Evolutionary conservation across 2,888 invertebrate species (phyloP), one percentile per base, ranked within the genome.

Genomic region (Schizotus pectinicornis): DNA sequence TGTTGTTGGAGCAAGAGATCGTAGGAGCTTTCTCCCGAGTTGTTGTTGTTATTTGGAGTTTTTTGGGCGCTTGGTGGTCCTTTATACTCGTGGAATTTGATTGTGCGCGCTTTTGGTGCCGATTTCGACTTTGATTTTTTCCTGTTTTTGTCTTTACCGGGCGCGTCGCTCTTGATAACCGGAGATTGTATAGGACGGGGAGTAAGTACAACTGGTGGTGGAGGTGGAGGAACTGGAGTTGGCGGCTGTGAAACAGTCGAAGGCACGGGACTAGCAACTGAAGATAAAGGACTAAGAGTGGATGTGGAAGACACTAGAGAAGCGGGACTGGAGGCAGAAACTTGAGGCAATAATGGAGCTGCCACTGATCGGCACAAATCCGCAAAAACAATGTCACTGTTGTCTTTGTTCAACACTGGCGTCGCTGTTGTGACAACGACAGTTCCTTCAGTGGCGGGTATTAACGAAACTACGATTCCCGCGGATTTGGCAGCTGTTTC

Each of bases 81-180:
- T 81, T 94, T 94, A 79, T 95, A 94, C 80, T 98, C 98, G 80
- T 98, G 97, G 81, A 98, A 98, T 82, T 98, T 98, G 72, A 98
- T 96, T 52, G 92, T 92, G 68, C 92, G 86, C 12, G 91, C 85
- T 79, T 94, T 94, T 0, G 92, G 89, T 54, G 88, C 85, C 14
- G 86, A 86, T 79, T 93, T 93, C 36, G 89, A 88, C 77, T 93
- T 93, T 12, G 87, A 87, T 77, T 92, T 92, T 77, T 92, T 94
- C 72, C 86, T 81, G 76, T 90, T 92, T 80, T 87, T 92, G 80
- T 91, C 91, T 75, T 89, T 92, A 58, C 90, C 91, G 38, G 84
- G 86, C 11, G 84, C 84, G 73, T 84, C 83, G 22, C 72, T 78
- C 58, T 77, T 79, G 8, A 22, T 22, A 22, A 74, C 74, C 0